Evolutionary conservation across 2,797 vertebrate genomes (phyloP).

Genomic region (Sphenopsis melanotis): DNA sequence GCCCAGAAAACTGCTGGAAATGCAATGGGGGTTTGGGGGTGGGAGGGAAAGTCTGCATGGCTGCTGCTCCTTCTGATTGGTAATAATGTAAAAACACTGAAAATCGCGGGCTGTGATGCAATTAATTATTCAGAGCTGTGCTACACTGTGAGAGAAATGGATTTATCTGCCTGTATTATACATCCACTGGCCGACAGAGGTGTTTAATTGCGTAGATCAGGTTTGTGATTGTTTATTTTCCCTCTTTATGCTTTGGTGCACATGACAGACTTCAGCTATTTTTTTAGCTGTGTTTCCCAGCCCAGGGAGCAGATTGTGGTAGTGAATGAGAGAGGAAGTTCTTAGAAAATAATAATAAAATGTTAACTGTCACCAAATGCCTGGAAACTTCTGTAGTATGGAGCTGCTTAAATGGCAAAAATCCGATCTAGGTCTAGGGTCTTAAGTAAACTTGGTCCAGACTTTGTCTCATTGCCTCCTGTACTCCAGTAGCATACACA

Average conservation of each 20-base stretch:
- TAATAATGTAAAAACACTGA: not conserved
- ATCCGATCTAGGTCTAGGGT: not conserved
- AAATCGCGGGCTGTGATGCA: not conserved
- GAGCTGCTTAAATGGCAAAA: not conserved
- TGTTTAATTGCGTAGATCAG: not conserved
- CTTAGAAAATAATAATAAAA: not conserved
- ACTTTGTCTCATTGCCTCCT: not conserved
- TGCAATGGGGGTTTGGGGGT: not conserved
- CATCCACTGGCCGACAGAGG: not conserved
- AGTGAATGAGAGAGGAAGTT: not conserved
- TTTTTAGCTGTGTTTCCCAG: not conserved
- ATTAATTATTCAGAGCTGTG: slow-evolving; percentile 43
- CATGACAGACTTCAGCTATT: not conserved
- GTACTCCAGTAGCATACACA: not conserved
- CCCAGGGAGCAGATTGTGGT: not conserved
- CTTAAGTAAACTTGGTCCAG: not conserved
- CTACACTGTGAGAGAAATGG: not conserved
- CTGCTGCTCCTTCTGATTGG: not conserved
- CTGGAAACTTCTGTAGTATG: not conserved
- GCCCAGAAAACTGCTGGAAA: not conserved
- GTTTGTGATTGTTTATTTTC: not conserved
- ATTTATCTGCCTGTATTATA: not conserved
- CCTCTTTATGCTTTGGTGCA: not conserved
- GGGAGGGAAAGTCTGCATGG: not conserved
- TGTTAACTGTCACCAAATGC: not conserved